These are phyloP conservation scores for Notechis scutatus DNA, from an alignment of 2,113 vertebrate species.

Conservation along the genomic window DNA sequence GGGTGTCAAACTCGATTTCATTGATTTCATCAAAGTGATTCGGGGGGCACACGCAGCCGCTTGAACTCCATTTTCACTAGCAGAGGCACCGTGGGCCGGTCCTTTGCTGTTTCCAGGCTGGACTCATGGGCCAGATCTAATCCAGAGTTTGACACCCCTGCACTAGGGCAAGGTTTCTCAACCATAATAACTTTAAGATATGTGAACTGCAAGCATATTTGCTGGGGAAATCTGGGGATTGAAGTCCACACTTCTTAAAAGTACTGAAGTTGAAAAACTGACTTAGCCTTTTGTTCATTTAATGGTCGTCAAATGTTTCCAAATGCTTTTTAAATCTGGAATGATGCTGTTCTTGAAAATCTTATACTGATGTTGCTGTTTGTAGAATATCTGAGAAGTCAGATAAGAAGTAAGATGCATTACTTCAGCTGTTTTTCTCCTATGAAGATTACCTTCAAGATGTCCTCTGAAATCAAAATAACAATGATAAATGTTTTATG, in stretches of 20 bases:
- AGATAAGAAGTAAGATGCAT: neutral
- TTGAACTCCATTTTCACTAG: too few species aligned
- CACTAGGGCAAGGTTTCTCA: neutral
- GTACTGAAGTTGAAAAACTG: neutral
- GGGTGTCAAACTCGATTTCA: too few species aligned
- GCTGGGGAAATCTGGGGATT: neutral
- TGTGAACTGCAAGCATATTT: neutral
- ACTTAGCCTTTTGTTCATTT: slow-evolving; percentile 3
- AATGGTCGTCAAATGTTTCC: slow-evolving; percentile 30
- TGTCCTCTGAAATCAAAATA: slow-evolving; percentile 28
- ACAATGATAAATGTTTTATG: neutral
- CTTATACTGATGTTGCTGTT: neutral
- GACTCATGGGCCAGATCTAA: too few species aligned
- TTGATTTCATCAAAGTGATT: too few species aligned
- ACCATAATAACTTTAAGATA: neutral
- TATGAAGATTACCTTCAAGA: neutral
- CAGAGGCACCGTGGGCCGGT: too few species aligned
- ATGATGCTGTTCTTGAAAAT: neutral
- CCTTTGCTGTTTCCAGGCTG: too few species aligned
- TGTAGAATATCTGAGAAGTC: neutral
- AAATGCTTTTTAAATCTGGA: slow-evolving; percentile 2
- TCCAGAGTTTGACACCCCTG: too few species aligned
- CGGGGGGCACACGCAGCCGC: too few species aligned
- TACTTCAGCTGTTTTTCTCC: neutral
- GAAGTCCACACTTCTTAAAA: neutral